Conservation (phyloP, 2,113 vertebrate species). For the Psammodynastes pulverulentus region DNA sequence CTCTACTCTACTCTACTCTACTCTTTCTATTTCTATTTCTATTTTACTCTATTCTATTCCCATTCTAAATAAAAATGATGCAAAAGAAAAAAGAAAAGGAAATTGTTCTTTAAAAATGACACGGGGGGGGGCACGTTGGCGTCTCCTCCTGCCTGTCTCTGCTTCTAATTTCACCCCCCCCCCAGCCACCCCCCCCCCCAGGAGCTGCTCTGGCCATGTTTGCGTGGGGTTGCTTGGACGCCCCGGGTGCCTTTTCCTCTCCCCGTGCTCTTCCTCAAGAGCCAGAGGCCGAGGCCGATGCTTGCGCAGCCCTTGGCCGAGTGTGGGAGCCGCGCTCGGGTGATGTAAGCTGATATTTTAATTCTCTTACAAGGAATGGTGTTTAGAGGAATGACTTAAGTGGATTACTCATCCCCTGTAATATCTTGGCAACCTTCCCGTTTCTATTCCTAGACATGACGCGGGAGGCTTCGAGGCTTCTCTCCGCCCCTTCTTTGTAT, state of each 20-base stretch:
- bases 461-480: slow-evolving; percentile 60
- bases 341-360: slow-evolving; percentile 65
- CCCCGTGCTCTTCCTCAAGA: slow-evolving; percentile 4
- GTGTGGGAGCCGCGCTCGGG: slow-evolving; percentile 4
- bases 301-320: background rate
- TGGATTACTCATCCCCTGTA: slow-evolving; percentile 70
- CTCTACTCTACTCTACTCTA: too few relatives aligned
- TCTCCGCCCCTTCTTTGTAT: background rate
- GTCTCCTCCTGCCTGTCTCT: background rate
- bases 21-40: too few relatives aligned
- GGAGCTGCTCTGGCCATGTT: background rate
- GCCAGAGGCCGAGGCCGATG: background rate
- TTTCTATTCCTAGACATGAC: slow-evolving; percentile 70
- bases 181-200: too few relatives aligned
- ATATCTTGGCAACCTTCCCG: slow-evolving; percentile 62
- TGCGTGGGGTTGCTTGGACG: background rate
- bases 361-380: slow-evolving; percentile 65
- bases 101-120: background rate
- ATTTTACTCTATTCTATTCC: too few relatives aligned
- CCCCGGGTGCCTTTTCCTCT: too few relatives aligned
- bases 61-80: background rate
- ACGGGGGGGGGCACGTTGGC: background rate
- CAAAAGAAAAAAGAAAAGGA: background rate
- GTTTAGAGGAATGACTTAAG: slow-evolving; percentile 71
- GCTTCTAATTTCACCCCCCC: background rate